These are phyloP conservation scores for Moxostoma hubbsi DNA, from an alignment of 2,797 vertebrate genomes.

Conservation along the genomic window DNA sequence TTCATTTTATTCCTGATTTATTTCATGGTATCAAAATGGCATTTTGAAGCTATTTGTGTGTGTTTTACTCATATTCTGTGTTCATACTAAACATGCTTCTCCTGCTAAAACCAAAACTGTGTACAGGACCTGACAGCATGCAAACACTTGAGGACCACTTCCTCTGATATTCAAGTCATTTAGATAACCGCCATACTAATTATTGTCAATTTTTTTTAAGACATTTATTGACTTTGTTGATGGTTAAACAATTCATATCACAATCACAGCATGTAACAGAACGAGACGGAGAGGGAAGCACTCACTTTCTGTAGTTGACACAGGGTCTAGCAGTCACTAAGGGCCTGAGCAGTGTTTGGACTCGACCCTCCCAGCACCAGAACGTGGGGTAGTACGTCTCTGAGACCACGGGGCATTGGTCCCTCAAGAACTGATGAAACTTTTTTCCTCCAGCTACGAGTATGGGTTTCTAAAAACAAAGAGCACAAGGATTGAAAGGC, in stretches of 20 bases:
- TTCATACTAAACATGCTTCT: background rate
- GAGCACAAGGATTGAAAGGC: background rate
- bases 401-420: conserved; percentile 93
- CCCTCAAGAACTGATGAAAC: conserved; percentile 90
- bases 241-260: background rate
- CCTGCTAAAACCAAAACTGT: background rate
- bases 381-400: conserved; percentile 98
- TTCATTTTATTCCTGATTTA: too few relatives aligned
- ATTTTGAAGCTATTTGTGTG: background rate
- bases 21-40: too few relatives aligned
- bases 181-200: background rate
- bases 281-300: conserved; percentile 40
- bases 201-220: background rate
- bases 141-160: background rate
- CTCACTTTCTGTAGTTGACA: conserved; percentile 95
- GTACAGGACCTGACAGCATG: background rate
- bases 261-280: background rate
- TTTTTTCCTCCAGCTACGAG: conserved; percentile 89
- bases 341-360: conserved; percentile 93
- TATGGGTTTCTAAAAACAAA: conserved; percentile 89
- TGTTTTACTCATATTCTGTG: background rate
- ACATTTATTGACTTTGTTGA: background rate
- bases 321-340: conserved; percentile 93
- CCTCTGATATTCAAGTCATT: background rate
- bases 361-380: conserved; percentile 98